Base-by-base conservation (phyloP, 2,888 invertebrate species). In the Hanleya hanleyi region DNA sequence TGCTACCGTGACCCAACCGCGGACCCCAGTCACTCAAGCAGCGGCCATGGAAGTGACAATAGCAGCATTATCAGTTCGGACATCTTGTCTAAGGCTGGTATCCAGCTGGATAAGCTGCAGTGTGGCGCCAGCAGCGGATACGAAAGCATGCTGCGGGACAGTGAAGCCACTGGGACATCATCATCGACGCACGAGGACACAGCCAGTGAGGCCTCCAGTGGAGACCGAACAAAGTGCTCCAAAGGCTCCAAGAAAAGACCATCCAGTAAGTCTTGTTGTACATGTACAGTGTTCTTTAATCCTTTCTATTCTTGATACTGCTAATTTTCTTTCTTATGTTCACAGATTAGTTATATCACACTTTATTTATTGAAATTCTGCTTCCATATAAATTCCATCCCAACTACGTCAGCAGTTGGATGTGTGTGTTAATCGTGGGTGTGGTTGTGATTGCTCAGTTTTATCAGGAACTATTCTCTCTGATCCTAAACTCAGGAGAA, bases 131-230 rank as follows among this genome's bases (percentile, higher is more conserved):
- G 93, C 85, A 92, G 92, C 66, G 97, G 97, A 0, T 97, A 97
- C 86, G 97, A 97, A 87, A 96, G 96, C 84, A 95, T 97, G 79
- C 94, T 96, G 12, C 92, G 96, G 76, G 96, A 96, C 89, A 90
- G 90, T 49, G 96, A 97, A 87, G 96, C 95, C 76, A 96, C 96
- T 32, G 96, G 95, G 74, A 93, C 96, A 81, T 96, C 95, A 79
- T 96, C 96, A 22, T 86, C 87, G 1, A 89, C 88, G 64, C 90
- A 87, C 51, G 91, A 91, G 70, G 91, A 91, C 71, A 91, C 91
- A 33, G 91, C 89, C 47, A 89, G 87, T 69, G 90, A 90, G 75
- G 83, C 84, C 64, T 84, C 86, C 2, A 79, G 80, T 22, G 84
- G 85, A 38, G 87, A 86, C 71, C 83, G 82, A 70, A 82, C 83